Evolutionary conservation across 2,113 vertebrate genomes (phyloP).

Genomic region (Maccullochella peelii): DNA sequence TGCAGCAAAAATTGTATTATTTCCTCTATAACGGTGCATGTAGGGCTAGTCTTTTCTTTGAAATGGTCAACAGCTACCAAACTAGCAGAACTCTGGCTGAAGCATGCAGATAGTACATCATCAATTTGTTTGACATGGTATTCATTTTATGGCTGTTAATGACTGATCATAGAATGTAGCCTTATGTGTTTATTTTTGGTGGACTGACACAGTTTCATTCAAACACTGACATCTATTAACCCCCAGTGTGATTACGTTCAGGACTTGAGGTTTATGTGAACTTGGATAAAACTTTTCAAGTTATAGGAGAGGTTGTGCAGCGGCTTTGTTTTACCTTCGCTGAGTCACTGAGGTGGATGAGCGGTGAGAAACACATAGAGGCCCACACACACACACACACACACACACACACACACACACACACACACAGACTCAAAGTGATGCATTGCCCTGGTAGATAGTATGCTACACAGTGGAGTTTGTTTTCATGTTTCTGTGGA

Average conservation of each 20-base stretch:
- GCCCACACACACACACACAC: background rate
- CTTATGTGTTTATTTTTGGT: background rate
- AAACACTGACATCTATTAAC: constrained; percentile 3
- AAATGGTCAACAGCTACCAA: constrained; percentile 1
- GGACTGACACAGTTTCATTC: background rate
- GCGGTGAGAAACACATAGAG: background rate
- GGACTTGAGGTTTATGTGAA: background rate
- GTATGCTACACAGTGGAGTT: constrained; percentile 17
- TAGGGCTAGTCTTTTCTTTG: constrained; percentile 8
- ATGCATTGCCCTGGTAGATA: constrained; percentile 29
- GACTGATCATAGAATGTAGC: background rate
- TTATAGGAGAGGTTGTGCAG: background rate
- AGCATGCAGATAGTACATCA: background rate
- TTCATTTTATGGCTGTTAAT: background rate
- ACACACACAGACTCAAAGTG: constrained; percentile 10
- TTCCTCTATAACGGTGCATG: background rate
- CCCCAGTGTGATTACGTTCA: background rate
- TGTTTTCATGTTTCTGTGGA: constrained; percentile 42
- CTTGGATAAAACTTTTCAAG: constrained; percentile 3
- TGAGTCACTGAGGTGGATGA: background rate
- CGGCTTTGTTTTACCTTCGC: constrained; percentile 8
- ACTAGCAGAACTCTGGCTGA: background rate
- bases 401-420: background rate
- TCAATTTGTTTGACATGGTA: background rate
- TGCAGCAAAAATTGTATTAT: constrained; percentile 3